Evolutionary conservation across 92 coral and sea anemone species (phyloP).

Genomic region (Pocillopora grandis): DNA sequence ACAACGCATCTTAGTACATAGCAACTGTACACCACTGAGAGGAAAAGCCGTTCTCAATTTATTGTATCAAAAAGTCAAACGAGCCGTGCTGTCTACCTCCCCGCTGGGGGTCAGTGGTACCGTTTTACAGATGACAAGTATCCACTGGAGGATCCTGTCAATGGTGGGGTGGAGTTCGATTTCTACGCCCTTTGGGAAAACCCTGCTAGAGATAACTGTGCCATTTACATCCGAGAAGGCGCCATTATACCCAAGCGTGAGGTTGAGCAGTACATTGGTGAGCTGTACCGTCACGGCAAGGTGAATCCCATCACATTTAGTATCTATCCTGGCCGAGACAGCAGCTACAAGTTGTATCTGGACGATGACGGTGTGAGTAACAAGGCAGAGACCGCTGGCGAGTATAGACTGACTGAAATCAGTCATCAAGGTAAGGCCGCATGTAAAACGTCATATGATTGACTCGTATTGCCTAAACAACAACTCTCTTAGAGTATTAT

Average conservation of each 20-base stretch:
- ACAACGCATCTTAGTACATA: no score
- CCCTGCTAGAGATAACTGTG: conserved; percentile 63
- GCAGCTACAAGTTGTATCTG: conserved; percentile 55
- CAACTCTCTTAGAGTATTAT: no score
- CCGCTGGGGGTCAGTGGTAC: conserved; percentile 73
- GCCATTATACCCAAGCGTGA: conserved; percentile 77
- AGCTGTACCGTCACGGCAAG: conserved; percentile 68
- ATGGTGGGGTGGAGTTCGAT: conserved; percentile 78
- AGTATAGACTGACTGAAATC: conserved; percentile 64
- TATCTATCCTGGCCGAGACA: conserved; percentile 73
- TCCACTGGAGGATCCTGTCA: conserved; percentile 54
- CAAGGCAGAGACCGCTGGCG: conserved; percentile 52
- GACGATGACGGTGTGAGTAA: conserved; percentile 74
- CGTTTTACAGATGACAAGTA: conserved; percentile 61
- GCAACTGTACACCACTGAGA: no score
- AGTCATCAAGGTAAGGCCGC: conserved; percentile 57
- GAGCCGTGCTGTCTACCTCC: conserved; percentile 80
- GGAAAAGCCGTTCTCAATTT: background rate
- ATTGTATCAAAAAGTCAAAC: conserved; percentile 38
- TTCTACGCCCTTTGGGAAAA: conserved; percentile 82
- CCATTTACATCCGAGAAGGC: conserved; percentile 75
- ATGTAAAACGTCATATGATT: background rate
- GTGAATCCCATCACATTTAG: conserved; percentile 70
- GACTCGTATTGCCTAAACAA: background rate
- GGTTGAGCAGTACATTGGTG: conserved; percentile 80